phyloP scores from a whole-genome alignment of 2,888 invertebrate genomes.

The Chloroclysta siterata region DNA sequence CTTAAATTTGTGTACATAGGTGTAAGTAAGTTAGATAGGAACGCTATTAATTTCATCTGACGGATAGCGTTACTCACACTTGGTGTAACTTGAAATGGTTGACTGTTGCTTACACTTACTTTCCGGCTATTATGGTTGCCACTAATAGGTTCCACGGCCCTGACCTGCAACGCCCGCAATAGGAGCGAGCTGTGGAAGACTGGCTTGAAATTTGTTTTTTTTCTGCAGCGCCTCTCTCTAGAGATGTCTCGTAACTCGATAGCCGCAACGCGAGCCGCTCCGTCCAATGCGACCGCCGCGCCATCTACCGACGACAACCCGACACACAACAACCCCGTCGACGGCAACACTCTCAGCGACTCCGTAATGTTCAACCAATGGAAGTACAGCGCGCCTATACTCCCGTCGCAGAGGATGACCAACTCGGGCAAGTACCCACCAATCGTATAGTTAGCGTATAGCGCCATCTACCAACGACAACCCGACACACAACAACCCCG shows the following conservation, averaged over 20 bases:
- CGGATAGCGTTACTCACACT: too few species aligned
- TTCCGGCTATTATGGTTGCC: too few species aligned
- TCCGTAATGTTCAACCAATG: conserved; percentile 64
- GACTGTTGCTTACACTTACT: too few species aligned
- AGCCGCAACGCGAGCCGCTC: conserved; percentile 76
- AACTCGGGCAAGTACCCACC: conserved; percentile 52
- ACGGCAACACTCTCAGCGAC: conserved; percentile 65
- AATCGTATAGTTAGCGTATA: conserved; percentile 38
- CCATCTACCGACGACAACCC: conserved; percentile 59
- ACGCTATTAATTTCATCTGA: too few species aligned
- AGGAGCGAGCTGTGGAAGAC: too few species aligned
- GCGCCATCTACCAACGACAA: conserved; percentile 56
- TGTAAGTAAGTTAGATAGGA: too few species aligned
- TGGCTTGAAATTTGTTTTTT: neutral
- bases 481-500: conserved; percentile 74
- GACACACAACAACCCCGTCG: conserved; percentile 74
- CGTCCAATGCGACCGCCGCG: conserved; percentile 44
- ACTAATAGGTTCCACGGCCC: too few species aligned
- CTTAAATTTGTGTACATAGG: too few species aligned
- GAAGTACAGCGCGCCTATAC: conserved; percentile 64
- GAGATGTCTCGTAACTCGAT: conserved; percentile 89
- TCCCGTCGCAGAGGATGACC: conserved; percentile 56
- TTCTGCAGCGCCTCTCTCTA: conserved; percentile 83
- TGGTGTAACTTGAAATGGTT: too few species aligned
- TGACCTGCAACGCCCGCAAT: too few species aligned